Conservation (phyloP, 2,113 vertebrate genomes). For the Varanus salvator region DNA sequence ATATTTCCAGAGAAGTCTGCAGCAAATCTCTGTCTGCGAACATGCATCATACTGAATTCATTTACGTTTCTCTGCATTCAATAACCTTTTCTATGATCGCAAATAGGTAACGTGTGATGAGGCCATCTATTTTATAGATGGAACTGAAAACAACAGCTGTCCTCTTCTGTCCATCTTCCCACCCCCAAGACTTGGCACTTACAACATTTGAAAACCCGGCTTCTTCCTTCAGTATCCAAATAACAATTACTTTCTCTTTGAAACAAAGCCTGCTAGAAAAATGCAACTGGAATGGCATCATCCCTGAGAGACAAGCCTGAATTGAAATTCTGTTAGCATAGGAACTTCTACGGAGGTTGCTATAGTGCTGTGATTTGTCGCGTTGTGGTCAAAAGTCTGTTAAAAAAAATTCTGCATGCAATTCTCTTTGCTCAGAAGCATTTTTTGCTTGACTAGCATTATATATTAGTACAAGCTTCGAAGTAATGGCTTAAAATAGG, state of each 20-base stretch:
- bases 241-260: constrained; percentile 36
- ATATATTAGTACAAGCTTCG: not conserved
- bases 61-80: constrained; percentile 71
- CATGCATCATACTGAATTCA: constrained; percentile 70
- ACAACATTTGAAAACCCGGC: constrained; percentile 52
- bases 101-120: constrained; percentile 32
- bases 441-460: constrained; percentile 46
- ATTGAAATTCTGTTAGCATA: constrained; percentile 31
- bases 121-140: constrained; percentile 30
- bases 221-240: constrained; percentile 41
- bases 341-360: constrained; percentile 19
- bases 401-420: constrained; percentile 20
- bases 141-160: constrained; percentile 22
- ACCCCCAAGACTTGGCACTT: constrained; percentile 49
- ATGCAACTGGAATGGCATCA: constrained; percentile 5
- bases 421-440: constrained; percentile 10
- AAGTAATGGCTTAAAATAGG: constrained; percentile 30
- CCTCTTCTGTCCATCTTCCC: constrained; percentile 23
- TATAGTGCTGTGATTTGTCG: constrained; percentile 15
- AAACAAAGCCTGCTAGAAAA: constrained; percentile 44
- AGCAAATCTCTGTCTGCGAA: constrained; percentile 70
- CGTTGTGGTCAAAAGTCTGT: constrained; percentile 36
- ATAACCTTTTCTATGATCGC: constrained; percentile 61
- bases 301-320: constrained; percentile 10
- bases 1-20: constrained; percentile 67